phyloP scores from a whole-genome alignment of 2,888 invertebrate species.

The Pyrrhia umbra region DNA sequence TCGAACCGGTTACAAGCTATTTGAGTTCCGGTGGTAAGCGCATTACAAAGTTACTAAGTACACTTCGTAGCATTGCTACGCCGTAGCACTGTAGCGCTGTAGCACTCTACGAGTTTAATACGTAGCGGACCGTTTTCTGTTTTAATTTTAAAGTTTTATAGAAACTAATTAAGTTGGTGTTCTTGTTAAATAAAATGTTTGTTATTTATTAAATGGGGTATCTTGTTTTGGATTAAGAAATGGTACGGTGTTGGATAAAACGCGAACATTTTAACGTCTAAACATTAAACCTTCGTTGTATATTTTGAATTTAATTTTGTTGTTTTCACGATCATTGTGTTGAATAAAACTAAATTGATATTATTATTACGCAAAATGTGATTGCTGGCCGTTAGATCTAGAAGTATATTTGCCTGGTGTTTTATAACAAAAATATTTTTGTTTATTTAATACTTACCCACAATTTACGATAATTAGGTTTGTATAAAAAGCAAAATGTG shows the following conservation, averaged over 20 bases:
- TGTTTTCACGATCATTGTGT: conserved; percentile 3
- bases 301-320: conserved; percentile 34
- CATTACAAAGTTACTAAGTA: conserved; percentile 69
- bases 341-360: conserved; percentile 18
- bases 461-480: not conserved
- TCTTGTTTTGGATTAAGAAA: conserved; percentile 35
- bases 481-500: too few relatives aligned
- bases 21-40: conserved; percentile 66
- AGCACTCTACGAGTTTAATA: conserved; percentile 66
- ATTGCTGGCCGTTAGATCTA: conserved; percentile 13
- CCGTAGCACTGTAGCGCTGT: conserved; percentile 54
- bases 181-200: conserved; percentile 57
- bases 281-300: conserved; percentile 2
- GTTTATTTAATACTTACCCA: not conserved
- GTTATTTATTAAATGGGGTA: conserved; percentile 45
- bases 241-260: conserved; percentile 14
- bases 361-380: conserved; percentile 19
- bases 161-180: conserved; percentile 67
- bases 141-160: conserved; percentile 70
- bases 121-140: conserved; percentile 62
- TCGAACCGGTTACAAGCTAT: conserved; percentile 67
- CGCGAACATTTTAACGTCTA: not conserved
- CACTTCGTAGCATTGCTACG: conserved; percentile 67
- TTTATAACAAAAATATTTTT: not conserved
- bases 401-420: not conserved